A percentile compares a stretch with the other conserved stretches of the same genome.
Conservation (phyloP, 2,113 vertebrate genomes). For the Tapirus terrestris region DNA sequence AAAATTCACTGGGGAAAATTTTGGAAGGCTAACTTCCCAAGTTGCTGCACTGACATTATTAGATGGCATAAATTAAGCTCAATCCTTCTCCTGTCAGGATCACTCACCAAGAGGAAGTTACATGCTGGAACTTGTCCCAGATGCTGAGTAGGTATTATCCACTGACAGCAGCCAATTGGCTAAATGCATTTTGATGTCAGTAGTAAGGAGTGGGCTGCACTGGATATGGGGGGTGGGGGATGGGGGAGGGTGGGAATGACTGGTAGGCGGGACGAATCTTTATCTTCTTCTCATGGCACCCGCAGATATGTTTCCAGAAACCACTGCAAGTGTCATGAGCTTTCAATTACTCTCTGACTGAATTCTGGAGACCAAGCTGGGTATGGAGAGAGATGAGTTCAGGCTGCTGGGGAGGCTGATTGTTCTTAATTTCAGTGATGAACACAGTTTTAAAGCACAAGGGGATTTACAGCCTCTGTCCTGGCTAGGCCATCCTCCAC, state of each 20-base stretch:
- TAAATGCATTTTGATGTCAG: not conserved
- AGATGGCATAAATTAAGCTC: not conserved
- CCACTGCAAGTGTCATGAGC: not conserved
- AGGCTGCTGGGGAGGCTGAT: not conserved
- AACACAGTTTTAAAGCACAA: not conserved
- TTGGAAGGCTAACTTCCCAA: not conserved
- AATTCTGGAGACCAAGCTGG: not conserved
- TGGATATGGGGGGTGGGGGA: not conserved
- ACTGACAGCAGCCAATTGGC: not conserved
- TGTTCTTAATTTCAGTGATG: not conserved
- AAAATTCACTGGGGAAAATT: not conserved
- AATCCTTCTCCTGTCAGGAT: not conserved
- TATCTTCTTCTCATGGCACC: not conserved
- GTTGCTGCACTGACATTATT: not conserved
- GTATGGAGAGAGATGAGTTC: not conserved
- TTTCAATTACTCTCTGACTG: not conserved
- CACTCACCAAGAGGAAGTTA: not conserved
- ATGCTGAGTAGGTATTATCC: not conserved
- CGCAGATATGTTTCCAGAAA: slow-evolving; percentile 34
- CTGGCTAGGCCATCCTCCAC: not conserved
- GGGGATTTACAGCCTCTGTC: not conserved
- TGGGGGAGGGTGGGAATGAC: not conserved
- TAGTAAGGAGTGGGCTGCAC: too few species aligned
- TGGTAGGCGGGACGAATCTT: not conserved
- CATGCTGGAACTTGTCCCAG: not conserved